Base-by-base conservation (phyloP, 2,797 vertebrate genomes). In the Falco naumanni region DNA sequence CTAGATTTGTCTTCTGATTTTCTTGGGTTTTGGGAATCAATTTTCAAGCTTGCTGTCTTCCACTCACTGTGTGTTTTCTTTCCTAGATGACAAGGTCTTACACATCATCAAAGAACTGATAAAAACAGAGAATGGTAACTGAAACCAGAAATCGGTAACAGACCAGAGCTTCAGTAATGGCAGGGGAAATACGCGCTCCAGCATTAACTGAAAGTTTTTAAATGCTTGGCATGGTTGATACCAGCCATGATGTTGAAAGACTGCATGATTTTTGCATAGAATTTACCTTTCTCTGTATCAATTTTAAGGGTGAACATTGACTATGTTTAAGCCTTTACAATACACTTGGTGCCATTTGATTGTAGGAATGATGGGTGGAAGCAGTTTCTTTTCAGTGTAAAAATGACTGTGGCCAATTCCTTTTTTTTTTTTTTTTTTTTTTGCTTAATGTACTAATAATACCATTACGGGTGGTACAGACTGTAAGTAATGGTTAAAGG, bases 91-190 rank as follows among this genome's bases (percentile, higher is more conserved):
- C 96, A 98, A 97, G 94, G 98, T 99, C 93, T 99, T 99, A 74
- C 98, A 98, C 59, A 96, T 99, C 86, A 99, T 99, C 96, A 98
- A 98, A 82, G 99, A 99, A 95, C 94, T 99, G 97, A 99, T 99
- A 94, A 98, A 98, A 97, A 98, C 98, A 7, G 99, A 99, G 96
- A 98, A 98, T 16, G 31, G 81, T 59, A 96, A 97, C 68, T 98
- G 96, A 98, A 92, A 84, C 24, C 66, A 87, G 87, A 48, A 75
- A 59, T 82, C 81, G 13, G 21, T 39, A 53, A 68, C 24, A 76
- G 45, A 51, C 14, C 26, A 54, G 53, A 84, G 28, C 43, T 90
- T 93, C 77, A 75, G 61, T 84, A 83, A 87, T 51, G 63, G 31
- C 66, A 82, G 71, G 7, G 50, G 76, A 86, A 91, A 90, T 69